Evolutionary conservation across 1,140 invertebrate species (phyloP), one percentile per base, ranked within the genome.

Genomic region (Pogonomyrmex barbatus): DNA sequence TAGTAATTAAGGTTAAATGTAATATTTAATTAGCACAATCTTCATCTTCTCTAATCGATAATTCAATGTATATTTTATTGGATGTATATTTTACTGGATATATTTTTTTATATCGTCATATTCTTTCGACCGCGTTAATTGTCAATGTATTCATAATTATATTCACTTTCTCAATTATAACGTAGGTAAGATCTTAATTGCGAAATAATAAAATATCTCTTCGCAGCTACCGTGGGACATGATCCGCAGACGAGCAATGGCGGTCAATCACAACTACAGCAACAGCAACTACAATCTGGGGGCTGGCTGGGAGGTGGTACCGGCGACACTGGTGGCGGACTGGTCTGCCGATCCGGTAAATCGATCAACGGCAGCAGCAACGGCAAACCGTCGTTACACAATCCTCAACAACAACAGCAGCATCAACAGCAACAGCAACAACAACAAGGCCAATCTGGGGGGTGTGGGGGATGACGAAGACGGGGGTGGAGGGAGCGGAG

Each of bases 401-500:
- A 88, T 86, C 68, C 82, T 68, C 87, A 89, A 68, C 83, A 91
- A 76, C 77, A 50, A 17, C 65, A 14, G 12, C 65, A 87, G 82
- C 73, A 91, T 54, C 70, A 89, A 82, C 86, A 85, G 33, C 70
- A 90, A 75, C 78, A 81, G 14, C 86, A 89, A 89, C 81, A 93
- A 91, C 90, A 94, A 89, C 87, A 92, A 88, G 87, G 89, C 87
- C 87, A 91, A 85, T 88, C 91, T 89, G 92, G 91, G 85, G 85
- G 85, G 91, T 92, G 33, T 93, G 93, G 93, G 92, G 91, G 91
- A 93, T 92, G 91, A 94, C 91, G 94, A 95, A 93, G 92, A 94
- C 93, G 94, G 94, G 90, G 87, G 93, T 93, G 94, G 93, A 94
- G 94, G 95, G 93, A 81, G 92, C 91, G 91, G 93, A 95, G 93